Base-by-base conservation (phyloP, 2,113 vertebrate species). In the Lycocorax pyrrhopterus region DNA sequence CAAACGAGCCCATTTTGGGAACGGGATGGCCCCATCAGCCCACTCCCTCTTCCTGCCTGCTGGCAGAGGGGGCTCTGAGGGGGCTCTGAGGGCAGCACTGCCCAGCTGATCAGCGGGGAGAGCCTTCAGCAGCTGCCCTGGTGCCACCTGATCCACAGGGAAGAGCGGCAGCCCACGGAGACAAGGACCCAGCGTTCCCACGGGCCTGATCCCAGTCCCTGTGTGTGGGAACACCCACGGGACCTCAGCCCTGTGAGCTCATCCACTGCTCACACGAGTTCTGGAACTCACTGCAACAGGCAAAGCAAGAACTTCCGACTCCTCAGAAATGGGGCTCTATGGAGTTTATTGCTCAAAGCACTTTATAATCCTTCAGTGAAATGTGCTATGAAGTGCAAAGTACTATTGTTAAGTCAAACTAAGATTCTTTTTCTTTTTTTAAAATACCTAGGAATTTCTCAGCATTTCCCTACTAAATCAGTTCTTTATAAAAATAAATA, bases 401-500 rank as follows among this genome's bases (percentile, higher is more conserved):
- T 68, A 86, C 63, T 67, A 20, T 21, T 2, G 1, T 37, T 41
- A 85, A 19, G 35, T 86, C 58, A 87, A 72, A 79, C 52, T 43
- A 68, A 52, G 46, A 33, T 30, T 64, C 13, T 21, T 62, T 44
- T 35, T 37, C 29, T 52, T 19, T 43, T 67, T 82, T 75, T 41
- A 49, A 94, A 95, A 86, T 79, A 85, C 7, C 60, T 46, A 86
- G 63, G 69, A 68, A 86, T 75, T 76, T 53, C 47, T 92, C 60
- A 76, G 39, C 30, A 68, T 93, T 91, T 96, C 47, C 64, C 84
- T 53, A 87, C 69, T 39, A 96, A 76, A 85, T 26, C 33, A 46
- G 51, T 87, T 80, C 25, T 83, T 92, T 95, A 96, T 43, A 94
- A 93, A 96, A 97, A 96, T 93, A 96, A 90, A 89, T 84, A 89